Conservation (phyloP, 2,888 invertebrate genomes). For the Chorisops tibialis region DNA sequence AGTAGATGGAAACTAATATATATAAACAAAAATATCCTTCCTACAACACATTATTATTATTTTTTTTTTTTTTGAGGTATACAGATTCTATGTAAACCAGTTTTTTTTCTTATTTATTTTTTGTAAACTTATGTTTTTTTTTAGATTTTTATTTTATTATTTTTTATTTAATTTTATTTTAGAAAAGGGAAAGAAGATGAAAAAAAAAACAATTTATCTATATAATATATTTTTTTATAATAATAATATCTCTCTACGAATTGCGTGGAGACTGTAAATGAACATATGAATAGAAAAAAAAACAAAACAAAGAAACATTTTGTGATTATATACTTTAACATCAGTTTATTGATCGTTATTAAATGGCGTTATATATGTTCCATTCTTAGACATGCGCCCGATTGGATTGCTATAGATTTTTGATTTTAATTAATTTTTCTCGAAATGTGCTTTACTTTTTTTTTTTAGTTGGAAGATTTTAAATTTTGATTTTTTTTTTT, state of each 20-base stretch:
- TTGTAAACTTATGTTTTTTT: too few relatives aligned
- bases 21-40: too few relatives aligned
- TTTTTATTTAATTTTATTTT: too few relatives aligned
- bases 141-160: too few relatives aligned
- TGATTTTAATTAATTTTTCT: neutral
- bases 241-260: conserved; percentile 12
- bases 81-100: too few relatives aligned
- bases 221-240: conserved; percentile 19
- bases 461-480: conserved; percentile 10
- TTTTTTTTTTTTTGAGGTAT: too few relatives aligned
- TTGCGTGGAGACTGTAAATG: conserved; percentile 14
- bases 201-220: neutral
- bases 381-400: neutral
- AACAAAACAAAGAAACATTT: neutral
- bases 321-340: neutral
- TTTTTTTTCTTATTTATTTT: too few relatives aligned
- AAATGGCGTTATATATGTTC: conserved; percentile 19
- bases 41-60: too few relatives aligned
- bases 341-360: too few relatives aligned
- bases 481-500: conserved; percentile 22
- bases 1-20: too few relatives aligned
- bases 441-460: conserved; percentile 6
- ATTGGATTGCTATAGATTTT: conserved; percentile 14
- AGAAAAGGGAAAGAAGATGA: too few relatives aligned
- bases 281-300: neutral